Percentiles rank a stretch among this genome's conserved stretches.
phyloP scores from a whole-genome alignment of 1,140 invertebrate genomes.

The Galleria mellonella region DNA sequence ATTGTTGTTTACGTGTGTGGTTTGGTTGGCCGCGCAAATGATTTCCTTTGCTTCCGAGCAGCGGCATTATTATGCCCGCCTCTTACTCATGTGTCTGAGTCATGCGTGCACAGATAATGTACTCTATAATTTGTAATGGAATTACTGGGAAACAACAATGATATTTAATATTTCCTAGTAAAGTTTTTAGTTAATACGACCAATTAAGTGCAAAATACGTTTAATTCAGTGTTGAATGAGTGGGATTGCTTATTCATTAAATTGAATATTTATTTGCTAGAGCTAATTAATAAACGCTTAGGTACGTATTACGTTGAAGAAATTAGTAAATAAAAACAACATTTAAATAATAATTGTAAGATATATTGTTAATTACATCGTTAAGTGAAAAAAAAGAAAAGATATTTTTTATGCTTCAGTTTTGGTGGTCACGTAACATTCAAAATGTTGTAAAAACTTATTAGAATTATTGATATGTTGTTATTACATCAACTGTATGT shows the following conservation, averaged over 20 bases:
- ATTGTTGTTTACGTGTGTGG: constrained; percentile 64
- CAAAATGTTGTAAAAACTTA: too few relatives aligned
- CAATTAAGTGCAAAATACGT: neutral
- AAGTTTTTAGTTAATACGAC: constrained; percentile 18
- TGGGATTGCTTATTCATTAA: neutral
- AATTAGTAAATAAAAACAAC: too few relatives aligned
- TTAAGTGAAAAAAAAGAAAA: too few relatives aligned
- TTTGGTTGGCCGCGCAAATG: constrained; percentile 48
- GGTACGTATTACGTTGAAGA: too few relatives aligned
- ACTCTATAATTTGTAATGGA: constrained; percentile 43
- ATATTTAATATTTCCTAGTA: constrained; percentile 42
- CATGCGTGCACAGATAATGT: constrained; percentile 37
- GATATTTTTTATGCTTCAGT: too few relatives aligned
- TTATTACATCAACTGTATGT: constrained; percentile 12
- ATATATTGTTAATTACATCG: too few relatives aligned
- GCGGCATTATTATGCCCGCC: constrained; percentile 19
- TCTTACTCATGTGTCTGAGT: constrained; percentile 51
- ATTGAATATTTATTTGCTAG: too few relatives aligned
- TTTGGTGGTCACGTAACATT: constrained; percentile 21
- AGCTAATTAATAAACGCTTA: too few relatives aligned
- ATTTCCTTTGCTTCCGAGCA: constrained; percentile 24
- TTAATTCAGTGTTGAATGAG: neutral
- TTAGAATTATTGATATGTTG: too few relatives aligned
- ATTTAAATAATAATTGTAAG: too few relatives aligned
- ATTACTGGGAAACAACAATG: constrained; percentile 48